A percentile compares a stretch with the other conserved stretches of the same genome.
Evolutionary conservation across 2,888 invertebrate species (phyloP).

Genomic region (Ligdia adustata): DNA sequence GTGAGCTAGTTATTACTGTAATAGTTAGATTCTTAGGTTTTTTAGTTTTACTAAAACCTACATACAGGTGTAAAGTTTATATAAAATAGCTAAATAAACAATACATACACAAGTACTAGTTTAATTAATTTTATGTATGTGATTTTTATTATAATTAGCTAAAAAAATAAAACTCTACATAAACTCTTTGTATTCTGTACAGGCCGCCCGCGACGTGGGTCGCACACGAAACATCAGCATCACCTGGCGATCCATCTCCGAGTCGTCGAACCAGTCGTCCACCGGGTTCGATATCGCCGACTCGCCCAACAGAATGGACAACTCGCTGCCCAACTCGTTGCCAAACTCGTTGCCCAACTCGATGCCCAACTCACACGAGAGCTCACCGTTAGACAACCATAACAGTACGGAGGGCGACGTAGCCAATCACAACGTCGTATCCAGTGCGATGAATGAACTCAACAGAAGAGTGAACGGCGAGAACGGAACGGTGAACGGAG

Average conservation of each 20-base stretch:
- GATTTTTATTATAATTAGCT: neutral
- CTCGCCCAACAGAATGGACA: conserved; percentile 42
- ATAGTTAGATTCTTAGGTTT: too few relatives aligned
- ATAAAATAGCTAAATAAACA: too few relatives aligned
- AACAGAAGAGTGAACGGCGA: conserved; percentile 42
- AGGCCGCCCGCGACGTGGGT: conserved; percentile 63
- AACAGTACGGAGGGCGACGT: conserved; percentile 47
- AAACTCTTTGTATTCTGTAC: conserved; percentile 8
- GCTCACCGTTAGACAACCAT: conserved; percentile 48
- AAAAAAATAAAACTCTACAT: neutral
- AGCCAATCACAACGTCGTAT: conserved; percentile 48
- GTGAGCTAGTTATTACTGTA: too few relatives aligned
- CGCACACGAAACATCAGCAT: conserved; percentile 74
- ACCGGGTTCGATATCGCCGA: conserved; percentile 64
- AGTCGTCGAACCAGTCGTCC: conserved; percentile 76
- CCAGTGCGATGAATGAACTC: conserved; percentile 44
- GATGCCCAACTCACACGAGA: conserved; percentile 18
- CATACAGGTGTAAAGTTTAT: too few relatives aligned
- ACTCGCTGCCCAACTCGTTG: conserved; percentile 37
- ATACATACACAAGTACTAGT: too few relatives aligned
- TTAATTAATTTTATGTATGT: too few relatives aligned
- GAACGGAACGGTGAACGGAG: conserved; percentile 56
- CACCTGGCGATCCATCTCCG: conserved; percentile 78
- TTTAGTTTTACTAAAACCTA: too few relatives aligned
- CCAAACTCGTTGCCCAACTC: conserved; percentile 13